Evolutionary conservation across 2,888 invertebrate genomes (phyloP).

Genomic region (Drosophila barbarae): DNA sequence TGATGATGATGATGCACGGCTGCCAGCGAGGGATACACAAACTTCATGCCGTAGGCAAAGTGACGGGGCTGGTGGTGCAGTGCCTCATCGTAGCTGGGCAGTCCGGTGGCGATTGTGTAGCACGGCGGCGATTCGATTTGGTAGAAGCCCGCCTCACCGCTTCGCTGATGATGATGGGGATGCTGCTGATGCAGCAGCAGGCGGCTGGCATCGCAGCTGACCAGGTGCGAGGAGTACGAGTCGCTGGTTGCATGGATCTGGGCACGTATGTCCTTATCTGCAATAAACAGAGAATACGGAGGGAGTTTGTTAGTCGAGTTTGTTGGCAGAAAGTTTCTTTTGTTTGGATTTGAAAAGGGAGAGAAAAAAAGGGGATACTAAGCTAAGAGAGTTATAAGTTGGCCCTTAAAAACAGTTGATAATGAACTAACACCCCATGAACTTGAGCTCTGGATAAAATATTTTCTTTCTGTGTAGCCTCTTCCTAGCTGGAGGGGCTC

Average conservation of each 20-base stretch:
- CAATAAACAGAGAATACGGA: slow-evolving; percentile 13
- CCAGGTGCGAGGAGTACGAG: slow-evolving; percentile 65
- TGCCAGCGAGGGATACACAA: slow-evolving; percentile 76
- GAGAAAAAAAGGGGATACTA: not conserved
- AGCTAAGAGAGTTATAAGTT: not conserved
- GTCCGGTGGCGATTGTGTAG: slow-evolving; percentile 84
- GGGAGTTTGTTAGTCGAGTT: slow-evolving; percentile 23
- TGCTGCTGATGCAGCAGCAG: slow-evolving; percentile 56
- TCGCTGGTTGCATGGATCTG: slow-evolving; percentile 71
- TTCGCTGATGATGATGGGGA: slow-evolving; percentile 23
- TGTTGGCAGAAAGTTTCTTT: slow-evolving; percentile 20
- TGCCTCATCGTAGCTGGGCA: slow-evolving; percentile 84
- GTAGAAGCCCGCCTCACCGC: slow-evolving; percentile 74
- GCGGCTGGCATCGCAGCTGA: slow-evolving; percentile 65
- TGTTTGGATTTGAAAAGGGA: not conserved
- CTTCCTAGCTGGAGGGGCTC: not conserved
- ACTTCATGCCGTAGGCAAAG: slow-evolving; percentile 78
- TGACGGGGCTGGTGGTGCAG: slow-evolving; percentile 81
- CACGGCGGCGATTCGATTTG: slow-evolving; percentile 82
- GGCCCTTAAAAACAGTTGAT: not conserved
- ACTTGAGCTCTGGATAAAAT: too few species aligned
- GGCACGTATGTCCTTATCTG: slow-evolving; percentile 79
- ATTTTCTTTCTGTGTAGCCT: slow-evolving; percentile 9
- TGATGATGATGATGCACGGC: slow-evolving; percentile 76
- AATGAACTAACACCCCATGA: not conserved